phyloP scores from a whole-genome alignment of 2,888 invertebrate genomes.

The Diarsia rubi region DNA sequence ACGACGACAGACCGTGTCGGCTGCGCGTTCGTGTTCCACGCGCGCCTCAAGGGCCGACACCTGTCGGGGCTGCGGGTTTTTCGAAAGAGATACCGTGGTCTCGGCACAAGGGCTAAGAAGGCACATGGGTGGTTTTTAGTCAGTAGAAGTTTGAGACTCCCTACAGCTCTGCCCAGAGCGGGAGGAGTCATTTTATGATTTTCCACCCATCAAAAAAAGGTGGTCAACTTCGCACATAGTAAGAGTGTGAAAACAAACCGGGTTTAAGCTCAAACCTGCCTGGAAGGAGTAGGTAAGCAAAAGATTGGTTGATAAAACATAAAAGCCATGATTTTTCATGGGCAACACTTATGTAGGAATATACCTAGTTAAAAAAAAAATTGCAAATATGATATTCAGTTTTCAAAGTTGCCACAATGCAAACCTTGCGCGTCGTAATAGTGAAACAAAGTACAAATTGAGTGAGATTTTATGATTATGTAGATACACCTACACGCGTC shows the following conservation, averaged over 20 bases:
- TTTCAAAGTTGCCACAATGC: slow-evolving; percentile 21
- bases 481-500: slow-evolving; percentile 57
- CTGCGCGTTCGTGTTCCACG: no score
- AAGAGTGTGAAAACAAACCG: neutral
- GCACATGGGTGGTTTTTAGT: no score
- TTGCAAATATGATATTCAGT: slow-evolving; percentile 25
- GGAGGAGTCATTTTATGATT: no score
- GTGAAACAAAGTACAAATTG: slow-evolving; percentile 50
- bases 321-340: slow-evolving; percentile 14
- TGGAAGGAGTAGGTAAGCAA: slow-evolving; percentile 3
- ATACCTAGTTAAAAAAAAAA: slow-evolving; percentile 27
- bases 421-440: slow-evolving; percentile 30
- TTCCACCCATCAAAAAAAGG: no score
- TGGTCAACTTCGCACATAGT: neutral
- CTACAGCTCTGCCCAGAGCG: no score
- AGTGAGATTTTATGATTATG: slow-evolving; percentile 56
- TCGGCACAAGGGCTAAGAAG: no score
- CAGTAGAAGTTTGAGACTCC: no score
- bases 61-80: no score
- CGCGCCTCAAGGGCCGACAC: no score
- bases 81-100: no score
- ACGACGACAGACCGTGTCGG: no score
- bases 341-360: slow-evolving; percentile 6
- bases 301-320: neutral
- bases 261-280: neutral